Percentiles rank a stretch among this genome's conserved stretches.
These are phyloP conservation scores for Hydrocynus forskahlii DNA, from an alignment of 2,797 vertebrate species.

Conservation along the genomic window DNA sequence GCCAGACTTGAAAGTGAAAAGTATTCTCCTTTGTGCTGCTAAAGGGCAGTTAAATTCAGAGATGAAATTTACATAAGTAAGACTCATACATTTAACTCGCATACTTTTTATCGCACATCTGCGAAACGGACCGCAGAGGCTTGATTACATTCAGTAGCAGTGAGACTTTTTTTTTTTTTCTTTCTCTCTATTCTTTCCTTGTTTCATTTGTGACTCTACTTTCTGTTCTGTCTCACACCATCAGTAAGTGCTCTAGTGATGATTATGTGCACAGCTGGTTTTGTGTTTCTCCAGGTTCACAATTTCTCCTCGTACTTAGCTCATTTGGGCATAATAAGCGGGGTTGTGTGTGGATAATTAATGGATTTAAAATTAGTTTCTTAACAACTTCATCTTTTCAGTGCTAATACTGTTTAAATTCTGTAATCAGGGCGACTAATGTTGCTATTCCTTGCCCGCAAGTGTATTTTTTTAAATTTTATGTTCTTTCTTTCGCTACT, in stretches of 20 bases:
- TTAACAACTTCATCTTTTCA: not conserved
- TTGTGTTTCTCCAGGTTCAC: not conserved
- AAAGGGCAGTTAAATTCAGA: not conserved
- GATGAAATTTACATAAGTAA: not conserved
- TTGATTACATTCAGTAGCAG: not conserved
- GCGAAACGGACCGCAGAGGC: not conserved
- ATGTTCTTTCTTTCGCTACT: no score
- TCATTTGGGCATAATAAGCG: not conserved
- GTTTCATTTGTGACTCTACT: not conserved
- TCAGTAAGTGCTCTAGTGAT: not conserved
- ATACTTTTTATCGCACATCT: constrained; percentile 3
- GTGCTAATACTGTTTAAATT: not conserved
- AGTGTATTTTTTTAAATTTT: no score
- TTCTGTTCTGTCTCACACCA: not conserved
- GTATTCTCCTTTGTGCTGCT: not conserved
- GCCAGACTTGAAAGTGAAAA: not conserved
- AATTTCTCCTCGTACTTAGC: not conserved
- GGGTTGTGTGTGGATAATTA: not conserved
- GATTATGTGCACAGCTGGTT: not conserved
- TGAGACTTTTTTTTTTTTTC: not conserved
- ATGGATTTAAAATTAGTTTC: not conserved
- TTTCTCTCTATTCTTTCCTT: not conserved
- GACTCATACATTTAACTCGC: not conserved
- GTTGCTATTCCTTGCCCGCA: not conserved
- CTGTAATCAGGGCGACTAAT: not conserved